A percentile compares a stretch with the other conserved stretches of the same genome.
Evolutionary conservation across 1,140 invertebrate species (phyloP).

Genomic region (Drosophila seguyi): DNA sequence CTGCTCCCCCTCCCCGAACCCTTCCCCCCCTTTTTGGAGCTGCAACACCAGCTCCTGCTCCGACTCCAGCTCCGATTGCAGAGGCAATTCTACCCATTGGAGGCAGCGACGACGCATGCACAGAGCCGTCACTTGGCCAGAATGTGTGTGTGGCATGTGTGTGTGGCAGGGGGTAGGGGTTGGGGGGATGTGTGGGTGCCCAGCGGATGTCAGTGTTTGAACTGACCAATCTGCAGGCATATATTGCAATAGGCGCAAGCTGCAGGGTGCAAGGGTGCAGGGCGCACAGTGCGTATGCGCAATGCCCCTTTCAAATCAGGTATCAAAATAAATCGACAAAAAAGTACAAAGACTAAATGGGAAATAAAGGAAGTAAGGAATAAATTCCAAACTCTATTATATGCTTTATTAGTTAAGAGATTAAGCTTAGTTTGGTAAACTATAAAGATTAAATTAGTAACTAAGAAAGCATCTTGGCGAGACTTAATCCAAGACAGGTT

Average conservation of each 20-base stretch:
- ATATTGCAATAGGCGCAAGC: constrained; percentile 74
- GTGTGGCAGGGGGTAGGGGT: constrained; percentile 8
- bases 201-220: constrained; percentile 39
- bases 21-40: background rate
- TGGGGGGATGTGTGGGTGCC: background rate
- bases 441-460: background rate
- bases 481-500: background rate
- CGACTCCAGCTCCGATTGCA: constrained; percentile 14
- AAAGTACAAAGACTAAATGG: background rate
- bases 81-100: constrained; percentile 18
- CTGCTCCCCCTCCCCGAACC: background rate
- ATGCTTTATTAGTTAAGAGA: background rate
- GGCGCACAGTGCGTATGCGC: constrained; percentile 76
- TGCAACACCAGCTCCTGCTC: background rate
- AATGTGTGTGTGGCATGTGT: constrained; percentile 9
- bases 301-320: constrained; percentile 50
- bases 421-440: background rate
- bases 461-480: background rate
- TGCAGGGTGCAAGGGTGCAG: constrained; percentile 37
- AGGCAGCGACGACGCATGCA: constrained; percentile 50
- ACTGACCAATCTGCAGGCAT: constrained; percentile 78
- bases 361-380: background rate
- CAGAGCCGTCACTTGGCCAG: constrained; percentile 30
- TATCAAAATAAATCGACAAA: background rate
- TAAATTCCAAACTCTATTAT: no score